Conservation (phyloP, 2,888 invertebrate genomes). For the Catocala nupta region DNA sequence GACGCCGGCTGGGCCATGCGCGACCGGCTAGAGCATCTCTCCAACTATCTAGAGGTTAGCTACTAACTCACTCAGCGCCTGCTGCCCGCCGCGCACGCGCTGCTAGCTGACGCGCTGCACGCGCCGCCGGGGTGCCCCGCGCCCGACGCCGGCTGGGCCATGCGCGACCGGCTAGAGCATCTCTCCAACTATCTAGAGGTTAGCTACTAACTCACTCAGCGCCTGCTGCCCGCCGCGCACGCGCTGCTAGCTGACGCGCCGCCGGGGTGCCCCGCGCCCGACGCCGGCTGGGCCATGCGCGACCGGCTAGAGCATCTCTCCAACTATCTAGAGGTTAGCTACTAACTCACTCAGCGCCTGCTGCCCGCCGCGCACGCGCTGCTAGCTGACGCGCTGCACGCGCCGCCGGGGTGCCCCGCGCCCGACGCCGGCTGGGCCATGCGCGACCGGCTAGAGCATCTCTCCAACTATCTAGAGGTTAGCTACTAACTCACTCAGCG, state of each 20-base stretch:
- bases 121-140: conserved; percentile 6
- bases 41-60: too few relatives aligned
- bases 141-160: conserved; percentile 71
- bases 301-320: conserved; percentile 83
- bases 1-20: conserved; percentile 79
- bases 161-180: conserved; percentile 84
- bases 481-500: conserved; percentile 26
- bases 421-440: conserved; percentile 74
- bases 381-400: conserved; percentile 10
- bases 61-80: conserved; percentile 5
- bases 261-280: conserved; percentile 22
- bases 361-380: conserved; percentile 35
- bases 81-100: conserved; percentile 35
- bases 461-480: conserved; percentile 89
- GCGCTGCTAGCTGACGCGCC: conserved; percentile 14
- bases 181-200: conserved; percentile 89
- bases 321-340: too few relatives aligned
- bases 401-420: conserved; percentile 5
- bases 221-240: conserved; percentile 18
- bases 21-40: conserved; percentile 83
- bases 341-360: conserved; percentile 6
- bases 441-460: conserved; percentile 83
- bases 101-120: conserved; percentile 10
- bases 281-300: conserved; percentile 78
- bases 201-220: conserved; percentile 27